phyloP scores from a whole-genome alignment of 1,140 invertebrate genomes.

The Camponotus floridanus region DNA sequence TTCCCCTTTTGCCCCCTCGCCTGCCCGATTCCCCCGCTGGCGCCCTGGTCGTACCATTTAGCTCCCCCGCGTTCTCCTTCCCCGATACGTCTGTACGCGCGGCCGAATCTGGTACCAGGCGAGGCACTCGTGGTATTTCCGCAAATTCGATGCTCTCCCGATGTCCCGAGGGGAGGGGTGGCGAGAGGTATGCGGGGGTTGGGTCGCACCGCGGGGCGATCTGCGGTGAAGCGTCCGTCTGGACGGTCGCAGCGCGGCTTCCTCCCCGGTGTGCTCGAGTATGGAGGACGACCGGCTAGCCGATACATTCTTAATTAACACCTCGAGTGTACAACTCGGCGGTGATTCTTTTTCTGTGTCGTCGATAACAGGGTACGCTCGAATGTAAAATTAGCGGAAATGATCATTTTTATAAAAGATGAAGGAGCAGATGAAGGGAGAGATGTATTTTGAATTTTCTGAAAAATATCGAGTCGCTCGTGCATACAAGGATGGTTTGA shows the following conservation, averaged over 20 bases:
- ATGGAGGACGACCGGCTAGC: conserved; percentile 26
- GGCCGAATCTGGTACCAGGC: conserved; percentile 55
- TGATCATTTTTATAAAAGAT: neutral
- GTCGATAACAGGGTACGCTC: neutral
- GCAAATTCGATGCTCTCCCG: conserved; percentile 63
- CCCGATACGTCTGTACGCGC: conserved; percentile 19
- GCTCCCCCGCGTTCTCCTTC: neutral
- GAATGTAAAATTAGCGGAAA: neutral
- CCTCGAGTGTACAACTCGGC: neutral
- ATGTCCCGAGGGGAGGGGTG: conserved; percentile 3
- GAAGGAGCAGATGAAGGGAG: neutral
- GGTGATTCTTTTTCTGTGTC: conserved; percentile 22
- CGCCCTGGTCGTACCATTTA: neutral
- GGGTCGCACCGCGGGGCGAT: conserved; percentile 28
- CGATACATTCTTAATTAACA: conserved; percentile 53
- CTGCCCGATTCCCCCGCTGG: neutral
- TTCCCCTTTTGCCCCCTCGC: too few species aligned
- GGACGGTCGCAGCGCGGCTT: conserved; percentile 13
- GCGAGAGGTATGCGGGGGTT: conserved; percentile 29
- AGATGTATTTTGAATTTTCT: neutral
- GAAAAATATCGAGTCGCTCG: too few species aligned
- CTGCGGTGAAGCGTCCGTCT: conserved; percentile 46
- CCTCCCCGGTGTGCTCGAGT: conserved; percentile 11
- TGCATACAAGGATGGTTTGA: too few species aligned
- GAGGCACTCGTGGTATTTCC: conserved; percentile 65